These are phyloP conservation scores for Lepus timidus DNA, from an alignment of 2,113 vertebrate species.

Conservation along the genomic window DNA sequence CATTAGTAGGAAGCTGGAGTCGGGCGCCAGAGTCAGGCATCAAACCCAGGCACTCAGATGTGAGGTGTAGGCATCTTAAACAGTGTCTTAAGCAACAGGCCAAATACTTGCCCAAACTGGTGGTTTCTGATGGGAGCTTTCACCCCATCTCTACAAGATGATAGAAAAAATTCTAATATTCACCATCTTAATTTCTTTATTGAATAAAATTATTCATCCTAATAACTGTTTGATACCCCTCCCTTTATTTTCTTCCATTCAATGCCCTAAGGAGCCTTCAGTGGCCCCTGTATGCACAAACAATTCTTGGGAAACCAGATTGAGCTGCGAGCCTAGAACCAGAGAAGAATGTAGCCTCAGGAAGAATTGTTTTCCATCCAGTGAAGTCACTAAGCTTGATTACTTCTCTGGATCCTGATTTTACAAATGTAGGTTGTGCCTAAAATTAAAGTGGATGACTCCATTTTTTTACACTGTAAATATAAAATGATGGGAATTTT, in stretches of 20 bases:
- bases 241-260: neutral
- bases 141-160: neutral
- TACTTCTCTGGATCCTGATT: slow-evolving; percentile 51
- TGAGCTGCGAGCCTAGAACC: slow-evolving; percentile 17
- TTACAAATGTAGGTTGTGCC: slow-evolving; percentile 69
- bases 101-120: too few species aligned
- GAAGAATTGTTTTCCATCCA: slow-evolving; percentile 57
- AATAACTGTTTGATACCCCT: neutral
- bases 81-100: too few species aligned
- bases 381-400: slow-evolving; percentile 65
- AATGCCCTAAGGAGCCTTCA: neutral
- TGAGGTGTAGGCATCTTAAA: too few species aligned
- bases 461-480: slow-evolving; percentile 62
- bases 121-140: neutral
- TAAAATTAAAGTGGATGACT: slow-evolving; percentile 72
- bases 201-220: slow-evolving; percentile 22
- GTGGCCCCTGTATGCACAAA: slow-evolving; percentile 56
- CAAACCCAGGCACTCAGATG: too few species aligned
- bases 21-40: too few species aligned
- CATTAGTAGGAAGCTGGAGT: too few species aligned
- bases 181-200: slow-evolving; percentile 45
- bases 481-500: slow-evolving; percentile 46
- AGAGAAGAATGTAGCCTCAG: slow-evolving; percentile 65
- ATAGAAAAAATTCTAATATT: slow-evolving; percentile 1
- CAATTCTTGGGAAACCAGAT: neutral